A percentile compares a stretch with the other conserved stretches of the same genome.
These are phyloP conservation scores for Dasysyrphus albostriatus DNA, from an alignment of 2,888 invertebrate species.

Conservation along the genomic window DNA sequence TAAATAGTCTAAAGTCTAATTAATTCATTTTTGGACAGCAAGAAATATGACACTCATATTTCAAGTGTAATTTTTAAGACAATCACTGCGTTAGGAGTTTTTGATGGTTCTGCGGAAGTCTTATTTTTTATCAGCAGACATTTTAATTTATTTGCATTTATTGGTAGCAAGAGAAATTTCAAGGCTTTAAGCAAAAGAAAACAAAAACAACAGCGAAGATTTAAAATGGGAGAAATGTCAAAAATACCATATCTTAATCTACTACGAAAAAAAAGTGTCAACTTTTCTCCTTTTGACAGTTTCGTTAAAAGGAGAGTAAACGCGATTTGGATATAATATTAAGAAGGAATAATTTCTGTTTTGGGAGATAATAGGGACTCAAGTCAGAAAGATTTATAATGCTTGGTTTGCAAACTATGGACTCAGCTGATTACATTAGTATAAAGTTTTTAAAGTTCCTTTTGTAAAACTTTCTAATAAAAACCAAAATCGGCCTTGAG, in stretches of 20 bases:
- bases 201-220: neutral
- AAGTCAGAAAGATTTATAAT: too few relatives aligned
- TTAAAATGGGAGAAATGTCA: neutral
- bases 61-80: neutral
- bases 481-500: too few relatives aligned
- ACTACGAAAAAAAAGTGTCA: too few relatives aligned
- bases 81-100: neutral
- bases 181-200: neutral
- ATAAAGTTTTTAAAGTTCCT: too few relatives aligned
- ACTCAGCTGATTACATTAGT: too few relatives aligned
- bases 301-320: neutral
- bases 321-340: too few relatives aligned
- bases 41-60: neutral
- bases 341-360: too few relatives aligned
- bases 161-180: neutral
- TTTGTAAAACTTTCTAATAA: too few relatives aligned
- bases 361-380: too few relatives aligned
- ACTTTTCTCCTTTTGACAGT: neutral
- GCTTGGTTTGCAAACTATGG: too few relatives aligned
- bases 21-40: neutral
- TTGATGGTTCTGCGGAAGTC: neutral
- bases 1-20: neutral
- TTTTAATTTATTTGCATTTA: neutral
- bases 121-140: neutral
- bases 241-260: neutral